phyloP scores from a whole-genome alignment of 2,797 vertebrate genomes.

The Serranus cabrilla region DNA sequence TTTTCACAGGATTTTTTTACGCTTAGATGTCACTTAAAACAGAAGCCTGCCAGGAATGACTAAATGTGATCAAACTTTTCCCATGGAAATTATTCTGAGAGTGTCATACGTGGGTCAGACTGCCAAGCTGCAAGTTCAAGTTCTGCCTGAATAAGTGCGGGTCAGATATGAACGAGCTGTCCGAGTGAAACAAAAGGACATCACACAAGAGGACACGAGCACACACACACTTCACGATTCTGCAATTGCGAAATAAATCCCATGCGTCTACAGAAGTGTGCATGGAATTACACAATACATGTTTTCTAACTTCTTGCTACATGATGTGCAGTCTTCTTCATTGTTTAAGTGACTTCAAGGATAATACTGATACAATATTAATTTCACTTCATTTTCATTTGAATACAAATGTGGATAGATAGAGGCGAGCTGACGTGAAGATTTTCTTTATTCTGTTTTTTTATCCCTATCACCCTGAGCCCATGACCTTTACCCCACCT shows the following conservation, averaged over 20 bases:
- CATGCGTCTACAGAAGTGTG: not conserved
- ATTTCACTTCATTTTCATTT: not conserved
- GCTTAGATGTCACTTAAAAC: constrained; percentile 1
- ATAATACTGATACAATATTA: constrained; percentile 10
- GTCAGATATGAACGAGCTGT: not conserved
- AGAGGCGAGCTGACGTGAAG: not conserved
- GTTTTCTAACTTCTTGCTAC: constrained; percentile 14
- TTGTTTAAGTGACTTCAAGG: not conserved
- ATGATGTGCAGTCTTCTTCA: not conserved
- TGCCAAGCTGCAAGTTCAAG: not conserved
- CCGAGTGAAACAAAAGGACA: not conserved
- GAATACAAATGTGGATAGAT: not conserved
- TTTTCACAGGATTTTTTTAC: constrained; percentile 17
- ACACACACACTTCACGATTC: not conserved
- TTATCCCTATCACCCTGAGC: not conserved
- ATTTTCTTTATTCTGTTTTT: constrained; percentile 3
- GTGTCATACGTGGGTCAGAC: not conserved
- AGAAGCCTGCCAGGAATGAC: not conserved
- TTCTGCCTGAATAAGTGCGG: not conserved
- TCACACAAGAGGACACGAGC: not conserved
- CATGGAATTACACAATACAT: constrained; percentile 11
- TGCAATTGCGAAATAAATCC: not conserved
- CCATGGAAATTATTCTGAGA: not conserved
- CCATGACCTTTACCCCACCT: not conserved
- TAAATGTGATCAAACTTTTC: constrained; percentile 1